A percentile compares a stretch with the other conserved stretches of the same genome.
These are phyloP conservation scores for Silvanus unidentatus DNA, from an alignment of 2,888 invertebrate species.

Conservation along the genomic window DNA sequence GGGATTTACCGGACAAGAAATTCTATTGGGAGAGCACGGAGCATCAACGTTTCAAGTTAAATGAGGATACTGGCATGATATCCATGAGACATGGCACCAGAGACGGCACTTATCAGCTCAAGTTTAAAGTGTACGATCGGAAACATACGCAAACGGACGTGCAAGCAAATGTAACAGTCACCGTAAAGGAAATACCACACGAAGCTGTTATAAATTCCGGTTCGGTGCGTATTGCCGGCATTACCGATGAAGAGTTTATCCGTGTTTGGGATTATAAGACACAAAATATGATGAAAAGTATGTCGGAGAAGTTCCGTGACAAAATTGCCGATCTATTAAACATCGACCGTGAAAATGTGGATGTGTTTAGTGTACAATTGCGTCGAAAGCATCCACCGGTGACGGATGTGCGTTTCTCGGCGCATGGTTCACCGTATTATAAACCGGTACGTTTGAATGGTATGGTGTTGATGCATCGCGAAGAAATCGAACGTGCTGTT, in stretches of 20 bases:
- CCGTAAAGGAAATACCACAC: conserved; percentile 89
- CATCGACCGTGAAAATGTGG: conserved; percentile 83
- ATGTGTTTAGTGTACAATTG: conserved; percentile 92
- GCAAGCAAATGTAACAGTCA: conserved; percentile 92
- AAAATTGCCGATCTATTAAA: conserved; percentile 81
- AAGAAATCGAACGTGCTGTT: conserved; percentile 90
- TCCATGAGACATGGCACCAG: conserved; percentile 90
- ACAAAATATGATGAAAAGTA: conserved; percentile 77
- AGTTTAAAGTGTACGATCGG: conserved; percentile 81
- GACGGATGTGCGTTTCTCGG: conserved; percentile 89
- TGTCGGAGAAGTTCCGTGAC: conserved; percentile 82
- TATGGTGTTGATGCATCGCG: conserved; percentile 85
- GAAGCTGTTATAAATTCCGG: conserved; percentile 95
- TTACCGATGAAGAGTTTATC: conserved; percentile 94
- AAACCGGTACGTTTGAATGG: conserved; percentile 92
- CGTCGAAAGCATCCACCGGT: conserved; percentile 80
- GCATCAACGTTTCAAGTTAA: conserved; percentile 76
- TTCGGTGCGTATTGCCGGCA: conserved; percentile 86
- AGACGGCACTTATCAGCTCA: conserved; percentile 76
- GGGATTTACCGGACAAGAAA: conserved; percentile 96
- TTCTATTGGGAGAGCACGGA: conserved; percentile 90
- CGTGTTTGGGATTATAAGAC: conserved; percentile 90
- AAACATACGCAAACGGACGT: conserved; percentile 94
- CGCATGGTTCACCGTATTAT: conserved; percentile 93
- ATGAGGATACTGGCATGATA: conserved; percentile 91